Conservation (phyloP, 2,797 vertebrate genomes). For the Brotogeris chrysoptera region DNA sequence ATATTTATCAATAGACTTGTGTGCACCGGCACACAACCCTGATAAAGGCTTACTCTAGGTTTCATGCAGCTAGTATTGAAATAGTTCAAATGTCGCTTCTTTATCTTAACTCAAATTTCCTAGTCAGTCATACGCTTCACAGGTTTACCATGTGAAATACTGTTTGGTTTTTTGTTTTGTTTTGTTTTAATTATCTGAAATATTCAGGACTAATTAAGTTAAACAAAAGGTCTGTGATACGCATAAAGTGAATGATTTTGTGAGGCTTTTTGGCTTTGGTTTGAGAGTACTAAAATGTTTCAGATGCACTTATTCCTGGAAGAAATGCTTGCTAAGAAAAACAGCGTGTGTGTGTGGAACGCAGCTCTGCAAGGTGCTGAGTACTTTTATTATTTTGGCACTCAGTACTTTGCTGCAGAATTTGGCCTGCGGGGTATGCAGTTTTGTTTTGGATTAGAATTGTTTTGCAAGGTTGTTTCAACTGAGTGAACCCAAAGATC, state of each 20-base stretch:
- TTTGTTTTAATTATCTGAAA: background rate
- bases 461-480: background rate
- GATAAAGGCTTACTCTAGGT: background rate
- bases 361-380: slow-evolving; percentile 32
- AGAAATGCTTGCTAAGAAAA: slow-evolving; percentile 1
- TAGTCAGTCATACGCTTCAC: background rate
- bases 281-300: background rate
- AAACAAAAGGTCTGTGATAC: background rate
- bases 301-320: background rate
- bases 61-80: background rate
- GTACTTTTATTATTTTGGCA: slow-evolving; percentile 40
- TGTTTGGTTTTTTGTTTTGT: background rate
- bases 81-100: background rate
- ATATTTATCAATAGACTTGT: background rate
- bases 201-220: background rate
- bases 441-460: background rate
- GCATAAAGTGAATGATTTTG: background rate
- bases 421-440: background rate
- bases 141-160: background rate
- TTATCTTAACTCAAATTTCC: background rate
- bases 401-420: slow-evolving; percentile 12
- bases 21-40: background rate
- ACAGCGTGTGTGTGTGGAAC: background rate
- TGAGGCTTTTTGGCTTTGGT: background rate
- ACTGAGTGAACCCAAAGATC: background rate